phyloP scores from a whole-genome alignment of 2,888 invertebrate genomes.

The Capitulum mitella region DNA sequence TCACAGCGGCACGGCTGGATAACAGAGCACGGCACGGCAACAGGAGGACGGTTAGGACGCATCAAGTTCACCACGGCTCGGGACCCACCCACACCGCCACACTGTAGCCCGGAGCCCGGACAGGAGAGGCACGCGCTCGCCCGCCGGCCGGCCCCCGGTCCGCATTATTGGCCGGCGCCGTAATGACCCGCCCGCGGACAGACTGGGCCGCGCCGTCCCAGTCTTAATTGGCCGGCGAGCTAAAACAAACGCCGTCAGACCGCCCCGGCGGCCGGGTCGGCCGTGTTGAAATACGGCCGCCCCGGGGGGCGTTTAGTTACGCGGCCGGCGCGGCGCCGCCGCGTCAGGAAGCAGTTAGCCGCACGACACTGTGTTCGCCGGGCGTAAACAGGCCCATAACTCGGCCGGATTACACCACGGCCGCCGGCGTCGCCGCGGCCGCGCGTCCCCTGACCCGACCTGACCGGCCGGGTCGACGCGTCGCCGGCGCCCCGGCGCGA shows the following conservation, averaged over 20 bases:
- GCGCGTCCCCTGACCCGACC: not conserved
- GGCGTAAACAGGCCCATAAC: not conserved
- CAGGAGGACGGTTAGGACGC: too few relatives aligned
- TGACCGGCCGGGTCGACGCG: not conserved
- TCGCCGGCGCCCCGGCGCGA: not conserved
- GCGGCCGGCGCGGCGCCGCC: not conserved
- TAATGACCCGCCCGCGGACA: not conserved
- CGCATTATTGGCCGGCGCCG: not conserved
- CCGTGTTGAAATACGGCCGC: not conserved
- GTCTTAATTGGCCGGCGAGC: not conserved
- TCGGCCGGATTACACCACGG: slow-evolving; percentile 3
- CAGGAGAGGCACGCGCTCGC: too few relatives aligned
- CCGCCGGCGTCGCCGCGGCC: not conserved
- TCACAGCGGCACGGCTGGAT: too few relatives aligned
- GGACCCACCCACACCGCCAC: too few relatives aligned
- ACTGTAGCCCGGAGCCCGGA: too few relatives aligned
- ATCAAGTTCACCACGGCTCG: too few relatives aligned
- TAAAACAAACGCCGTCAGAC: not conserved
- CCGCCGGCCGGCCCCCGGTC: too few relatives aligned
- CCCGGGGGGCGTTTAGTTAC: not conserved
- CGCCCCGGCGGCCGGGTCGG: not conserved
- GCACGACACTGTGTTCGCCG: not conserved
- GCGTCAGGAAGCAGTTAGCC: not conserved
- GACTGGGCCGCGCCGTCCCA: not conserved
- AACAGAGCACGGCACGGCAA: too few relatives aligned